Percentiles rank a stretch among this genome's conserved stretches.
phyloP scores from a whole-genome alignment of 1,140 invertebrate species.

The Drosophila saltans region DNA sequence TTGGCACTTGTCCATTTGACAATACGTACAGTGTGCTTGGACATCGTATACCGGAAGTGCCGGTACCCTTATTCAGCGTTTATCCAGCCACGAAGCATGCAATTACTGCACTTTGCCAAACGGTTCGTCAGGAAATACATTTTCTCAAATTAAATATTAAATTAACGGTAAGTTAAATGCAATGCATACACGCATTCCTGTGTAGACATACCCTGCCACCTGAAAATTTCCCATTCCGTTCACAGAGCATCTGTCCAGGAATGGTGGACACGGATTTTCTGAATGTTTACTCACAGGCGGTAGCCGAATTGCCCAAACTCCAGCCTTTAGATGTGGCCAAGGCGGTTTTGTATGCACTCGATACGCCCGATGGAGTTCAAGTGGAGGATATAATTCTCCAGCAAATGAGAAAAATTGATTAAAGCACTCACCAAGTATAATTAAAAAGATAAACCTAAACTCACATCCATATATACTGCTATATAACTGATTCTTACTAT shows the following conservation, averaged over 20 bases:
- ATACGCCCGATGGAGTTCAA: conserved; percentile 84
- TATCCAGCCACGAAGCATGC: conserved; percentile 86
- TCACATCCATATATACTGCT: not conserved
- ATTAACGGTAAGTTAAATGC: conserved; percentile 84
- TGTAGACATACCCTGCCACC: not conserved
- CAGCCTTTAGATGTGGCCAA: conserved; percentile 84
- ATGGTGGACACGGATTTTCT: conserved; percentile 85
- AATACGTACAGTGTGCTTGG: conserved; percentile 82
- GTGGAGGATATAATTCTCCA: conserved; percentile 79
- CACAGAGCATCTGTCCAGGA: conserved; percentile 86
- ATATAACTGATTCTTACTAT: not conserved
- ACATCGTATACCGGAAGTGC: conserved; percentile 83
- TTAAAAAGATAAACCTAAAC: not conserved
- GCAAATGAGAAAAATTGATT: conserved; percentile 66
- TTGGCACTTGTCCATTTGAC: conserved; percentile 38
- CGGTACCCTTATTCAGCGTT: conserved; percentile 84
- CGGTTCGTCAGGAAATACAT: conserved; percentile 85
- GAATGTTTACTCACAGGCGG: conserved; percentile 75
- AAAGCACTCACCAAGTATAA: not conserved
- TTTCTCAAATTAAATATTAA: conserved; percentile 84
- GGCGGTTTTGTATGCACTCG: conserved; percentile 84
- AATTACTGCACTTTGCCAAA: conserved; percentile 85
- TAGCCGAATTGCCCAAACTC: conserved; percentile 83
- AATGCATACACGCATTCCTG: conserved; percentile 56
- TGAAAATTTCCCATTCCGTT: conserved; percentile 30